These are phyloP conservation scores for Leptura quadrifasciata DNA, from an alignment of 2,888 invertebrate species.

Conservation along the genomic window DNA sequence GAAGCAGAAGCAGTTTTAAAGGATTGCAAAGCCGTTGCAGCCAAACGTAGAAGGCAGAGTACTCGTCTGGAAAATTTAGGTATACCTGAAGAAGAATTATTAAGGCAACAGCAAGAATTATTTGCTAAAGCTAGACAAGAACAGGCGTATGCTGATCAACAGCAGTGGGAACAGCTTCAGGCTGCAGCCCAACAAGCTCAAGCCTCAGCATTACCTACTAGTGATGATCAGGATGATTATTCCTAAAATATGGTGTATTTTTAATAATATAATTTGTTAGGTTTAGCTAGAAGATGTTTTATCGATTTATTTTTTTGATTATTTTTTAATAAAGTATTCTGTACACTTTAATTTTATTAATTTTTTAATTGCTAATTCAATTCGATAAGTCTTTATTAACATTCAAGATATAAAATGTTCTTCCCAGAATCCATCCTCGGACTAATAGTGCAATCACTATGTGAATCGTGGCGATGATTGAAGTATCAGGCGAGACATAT, in stretches of 20 bases:
- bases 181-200: slow-evolving; percentile 78
- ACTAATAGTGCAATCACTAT: too few relatives aligned
- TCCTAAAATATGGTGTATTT: slow-evolving; percentile 50
- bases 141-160: slow-evolving; percentile 94
- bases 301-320: background rate
- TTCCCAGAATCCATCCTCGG: too few relatives aligned
- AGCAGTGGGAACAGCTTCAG: slow-evolving; percentile 93
- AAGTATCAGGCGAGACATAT: too few relatives aligned
- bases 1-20: slow-evolving; percentile 96
- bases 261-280: slow-evolving; percentile 1
- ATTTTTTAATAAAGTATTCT: background rate
- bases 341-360: background rate
- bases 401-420: too few relatives aligned
- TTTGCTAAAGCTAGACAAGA: slow-evolving; percentile 97
- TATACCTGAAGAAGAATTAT: slow-evolving; percentile 97
- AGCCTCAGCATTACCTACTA: slow-evolving; percentile 75
- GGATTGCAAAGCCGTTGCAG: slow-evolving; percentile 98
- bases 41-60: slow-evolving; percentile 94
- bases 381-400: too few relatives aligned
- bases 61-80: slow-evolving; percentile 97
- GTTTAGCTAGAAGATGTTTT: background rate
- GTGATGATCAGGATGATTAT: slow-evolving; percentile 71
- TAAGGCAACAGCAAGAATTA: slow-evolving; percentile 96
- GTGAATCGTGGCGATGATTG: too few relatives aligned
- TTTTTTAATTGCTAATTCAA: too few relatives aligned